phyloP scores from a whole-genome alignment of 2,888 invertebrate species.

The Troides oblongomaculatus region DNA sequence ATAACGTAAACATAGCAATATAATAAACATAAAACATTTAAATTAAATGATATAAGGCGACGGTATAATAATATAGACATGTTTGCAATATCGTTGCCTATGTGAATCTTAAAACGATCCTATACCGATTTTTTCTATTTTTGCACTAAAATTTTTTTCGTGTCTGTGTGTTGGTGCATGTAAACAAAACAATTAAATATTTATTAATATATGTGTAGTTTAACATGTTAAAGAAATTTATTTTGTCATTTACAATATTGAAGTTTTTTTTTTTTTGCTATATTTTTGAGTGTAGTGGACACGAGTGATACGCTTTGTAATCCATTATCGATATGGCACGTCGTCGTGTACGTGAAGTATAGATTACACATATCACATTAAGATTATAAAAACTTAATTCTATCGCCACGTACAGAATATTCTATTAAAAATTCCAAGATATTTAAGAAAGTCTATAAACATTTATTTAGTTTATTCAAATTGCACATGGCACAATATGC shows the following conservation, averaged over 20 bases:
- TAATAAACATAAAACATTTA: neutral
- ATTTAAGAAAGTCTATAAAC: neutral
- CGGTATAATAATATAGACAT: neutral
- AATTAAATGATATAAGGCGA: neutral
- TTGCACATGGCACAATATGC: neutral
- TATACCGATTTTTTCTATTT: neutral
- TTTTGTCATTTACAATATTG: neutral
- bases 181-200: neutral
- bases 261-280: neutral
- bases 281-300: neutral
- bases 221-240: neutral
- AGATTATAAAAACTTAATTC: conserved; percentile 9
- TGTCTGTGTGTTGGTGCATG: neutral
- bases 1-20: neutral
- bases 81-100: neutral
- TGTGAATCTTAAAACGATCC: neutral
- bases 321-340: conserved; percentile 24
- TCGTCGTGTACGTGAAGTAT: conserved; percentile 15
- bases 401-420: conserved; percentile 27
- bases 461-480: neutral
- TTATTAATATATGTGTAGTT: neutral
- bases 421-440: neutral
- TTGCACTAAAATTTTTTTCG: too few relatives aligned
- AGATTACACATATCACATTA: conserved; percentile 23
- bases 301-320: conserved; percentile 16